Conservation (phyloP, 2,113 vertebrate genomes). For the Glaucomys volans region DNA sequence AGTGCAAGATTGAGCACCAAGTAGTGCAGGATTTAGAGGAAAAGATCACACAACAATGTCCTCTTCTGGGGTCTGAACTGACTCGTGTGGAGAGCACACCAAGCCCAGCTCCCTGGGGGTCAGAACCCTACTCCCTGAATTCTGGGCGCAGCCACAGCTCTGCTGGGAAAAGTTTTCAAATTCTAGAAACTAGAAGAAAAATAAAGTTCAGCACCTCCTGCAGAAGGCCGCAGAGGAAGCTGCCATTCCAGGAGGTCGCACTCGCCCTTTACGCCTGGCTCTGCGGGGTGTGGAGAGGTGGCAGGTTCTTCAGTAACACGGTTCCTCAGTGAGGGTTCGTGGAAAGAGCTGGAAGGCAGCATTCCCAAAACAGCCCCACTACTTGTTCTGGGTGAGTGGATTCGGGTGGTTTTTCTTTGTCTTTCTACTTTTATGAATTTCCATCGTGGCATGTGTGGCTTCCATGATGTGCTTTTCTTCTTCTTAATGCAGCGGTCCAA, state of each 20-base stretch:
- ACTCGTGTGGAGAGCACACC: neutral
- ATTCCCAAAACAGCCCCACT: too few species aligned
- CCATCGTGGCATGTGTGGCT: neutral
- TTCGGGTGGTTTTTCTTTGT: neutral
- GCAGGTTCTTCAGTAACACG: too few species aligned
- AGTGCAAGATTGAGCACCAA: neutral
- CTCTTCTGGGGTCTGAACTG: neutral
- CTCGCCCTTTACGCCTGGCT: neutral
- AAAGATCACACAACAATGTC: fast-evolving
- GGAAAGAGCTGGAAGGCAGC: neutral
- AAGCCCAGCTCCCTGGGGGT: fast-evolving
- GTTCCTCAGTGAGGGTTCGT: neutral
- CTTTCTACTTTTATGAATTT: neutral
- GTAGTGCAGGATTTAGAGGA: neutral
- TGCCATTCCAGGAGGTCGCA: neutral
- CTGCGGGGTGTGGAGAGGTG: neutral
- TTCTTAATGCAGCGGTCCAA: neutral
- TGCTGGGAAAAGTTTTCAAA: neutral
- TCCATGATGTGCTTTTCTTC: neutral
- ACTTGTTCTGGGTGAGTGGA: neutral
- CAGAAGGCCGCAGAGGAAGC: constrained; percentile 43
- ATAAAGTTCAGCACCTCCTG: neutral
- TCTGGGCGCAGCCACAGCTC: neutral
- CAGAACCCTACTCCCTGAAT: neutral
- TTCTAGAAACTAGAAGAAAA: neutral